phyloP scores from a whole-genome alignment of 2,797 vertebrate species.

The Strix occidentalis region DNA sequence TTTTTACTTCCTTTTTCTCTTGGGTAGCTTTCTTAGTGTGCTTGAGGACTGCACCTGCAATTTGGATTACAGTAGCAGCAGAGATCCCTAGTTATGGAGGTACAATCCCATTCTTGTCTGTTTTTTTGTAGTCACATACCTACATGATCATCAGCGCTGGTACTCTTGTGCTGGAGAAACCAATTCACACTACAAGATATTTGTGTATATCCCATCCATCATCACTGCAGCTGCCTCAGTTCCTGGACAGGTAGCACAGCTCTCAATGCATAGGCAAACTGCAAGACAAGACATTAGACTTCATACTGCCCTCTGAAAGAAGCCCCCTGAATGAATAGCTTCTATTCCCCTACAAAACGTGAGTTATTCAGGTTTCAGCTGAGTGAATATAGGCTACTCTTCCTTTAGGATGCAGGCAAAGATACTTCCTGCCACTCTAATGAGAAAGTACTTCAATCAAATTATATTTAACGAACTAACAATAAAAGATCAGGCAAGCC shows the following conservation, averaged over 20 bases:
- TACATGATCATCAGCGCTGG: not conserved
- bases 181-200: not conserved
- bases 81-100: not conserved
- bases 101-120: rapidly evolving
- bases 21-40: not conserved
- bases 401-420: not conserved
- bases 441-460: not conserved
- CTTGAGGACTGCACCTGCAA: not conserved
- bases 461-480: not conserved
- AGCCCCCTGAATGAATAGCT: rapidly evolving
- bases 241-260: not conserved
- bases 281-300: not conserved
- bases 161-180: not conserved
- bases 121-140: not conserved
- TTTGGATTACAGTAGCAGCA: not conserved
- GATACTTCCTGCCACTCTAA: not conserved
- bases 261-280: not conserved
- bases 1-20: not conserved
- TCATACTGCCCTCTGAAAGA: not conserved
- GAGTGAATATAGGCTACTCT: not conserved
- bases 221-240: not conserved
- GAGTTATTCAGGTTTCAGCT: not conserved
- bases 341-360: not conserved
- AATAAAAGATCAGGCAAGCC: not conserved
- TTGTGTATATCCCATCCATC: not conserved